Evolutionary conservation across 2,113 vertebrate genomes (phyloP), one percentile per base, ranked within the genome.

Genomic region (Spheniscus mendiculus): DNA sequence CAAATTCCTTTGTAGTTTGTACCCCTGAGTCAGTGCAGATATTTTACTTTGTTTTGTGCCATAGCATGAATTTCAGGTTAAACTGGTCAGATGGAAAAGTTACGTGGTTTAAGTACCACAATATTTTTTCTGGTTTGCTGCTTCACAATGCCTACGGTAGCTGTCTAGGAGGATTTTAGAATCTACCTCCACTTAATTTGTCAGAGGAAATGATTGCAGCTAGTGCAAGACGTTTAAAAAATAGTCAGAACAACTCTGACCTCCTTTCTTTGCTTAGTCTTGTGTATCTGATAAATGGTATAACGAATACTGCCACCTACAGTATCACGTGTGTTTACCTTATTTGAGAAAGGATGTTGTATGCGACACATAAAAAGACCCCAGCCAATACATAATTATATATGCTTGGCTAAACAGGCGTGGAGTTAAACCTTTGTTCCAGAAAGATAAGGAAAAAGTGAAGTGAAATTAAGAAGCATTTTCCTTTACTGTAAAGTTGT

Each of bases 261-360:
- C 23, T 91, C 38, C 23, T 80, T 87, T 79, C 40, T 87, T 84
- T 89, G 42, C 21, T 79, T 78, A 70, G 52, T 47, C 52, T 67
- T 74, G 4, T 61, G 7, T 56, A 30, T 52, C 23, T 13, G 5
- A 67, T 56, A 52, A 82, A 91, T 71, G 8, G 2, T 32, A 5
- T 62, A 63, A 72, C 10, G 4, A 61, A n/a, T n/a, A 63, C 9
- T 90, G 8, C 6, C 40, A 36, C 3, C 50, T 34, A 61, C 77
- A 5, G 2, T 36, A 55, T 22, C 23, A 21, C 0, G 0, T 32
- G 7, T 34, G 30, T 69, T 88, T 62, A 78, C 18, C 22, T 42
- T 67, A 42, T 53, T 77, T 74, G 59, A 59, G 59, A 73, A 87
- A 73, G 7, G 5, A 18, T 55, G 5, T 32, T 63, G 10, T 34